Evolutionary conservation across 2,113 vertebrate genomes (phyloP), one percentile per base, ranked within the genome.

Genomic region (Mus spicilegus): DNA sequence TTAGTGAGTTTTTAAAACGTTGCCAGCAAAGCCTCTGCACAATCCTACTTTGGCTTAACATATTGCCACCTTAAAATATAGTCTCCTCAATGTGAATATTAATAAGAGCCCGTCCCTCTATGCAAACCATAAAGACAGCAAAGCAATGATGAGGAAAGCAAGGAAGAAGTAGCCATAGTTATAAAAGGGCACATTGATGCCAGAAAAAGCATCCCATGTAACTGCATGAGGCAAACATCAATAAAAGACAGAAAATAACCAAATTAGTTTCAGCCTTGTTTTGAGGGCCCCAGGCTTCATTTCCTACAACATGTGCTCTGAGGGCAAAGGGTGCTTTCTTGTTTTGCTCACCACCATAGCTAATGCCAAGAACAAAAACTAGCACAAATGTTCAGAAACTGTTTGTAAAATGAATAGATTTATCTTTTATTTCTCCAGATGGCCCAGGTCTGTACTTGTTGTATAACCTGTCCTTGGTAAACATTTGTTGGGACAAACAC

Each of bases 401-500:
- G 82, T 30, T 87, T 80, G 56, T 22, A 51, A 14, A 93, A 65
- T 30, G 63, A 54, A 77, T 12, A 36, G 33, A 46, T 65, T 87
- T 82, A 91, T 7, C 14, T 65, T 87, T 91, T 13, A 72, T 17
- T 84, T 90, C 75, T 87, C 8, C 39, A 87, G 46, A 76, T 63
- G 75, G 78, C 54, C 19, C 30, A 54, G n/a, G 39, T 92, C 46
- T 85, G 42, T 67, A 58, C 84, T 88, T 93, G 92, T 56, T 90
- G 65, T 49, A 54, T 61, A 90, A 85, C 20, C 26, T n/a, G 73
- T 90, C 39, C 42, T 85, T 93, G 69, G 51, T 54, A 95, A 96
- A 94, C 72, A 94, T 69, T 80, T 94, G 70, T 85, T 93, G 42
- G 96, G 56, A 77, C 36, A 24, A 94, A 77, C 12, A 93, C 14